These are phyloP conservation scores for Melanostigma gelatinosum DNA, from an alignment of 2,113 vertebrate genomes.

Conservation along the genomic window DNA sequence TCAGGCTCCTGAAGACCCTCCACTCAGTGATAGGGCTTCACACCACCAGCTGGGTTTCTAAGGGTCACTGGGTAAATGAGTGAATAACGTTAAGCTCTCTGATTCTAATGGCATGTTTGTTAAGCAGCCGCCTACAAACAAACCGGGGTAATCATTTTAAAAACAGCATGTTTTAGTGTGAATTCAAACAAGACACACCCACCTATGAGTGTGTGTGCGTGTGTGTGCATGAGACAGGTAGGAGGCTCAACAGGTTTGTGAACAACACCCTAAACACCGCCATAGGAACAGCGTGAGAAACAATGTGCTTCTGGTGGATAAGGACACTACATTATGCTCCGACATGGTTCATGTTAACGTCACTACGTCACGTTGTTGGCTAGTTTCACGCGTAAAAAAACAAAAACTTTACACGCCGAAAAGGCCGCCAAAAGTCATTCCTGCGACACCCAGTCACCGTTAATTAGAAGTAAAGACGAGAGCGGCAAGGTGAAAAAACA, in stretches of 20 bases:
- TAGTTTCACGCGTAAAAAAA: neutral
- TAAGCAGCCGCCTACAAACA: neutral
- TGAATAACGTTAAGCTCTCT: neutral
- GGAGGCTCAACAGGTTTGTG: slow-evolving; percentile 6
- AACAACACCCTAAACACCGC: neutral
- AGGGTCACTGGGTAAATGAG: neutral
- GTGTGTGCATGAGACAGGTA: neutral
- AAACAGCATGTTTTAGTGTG: neutral
- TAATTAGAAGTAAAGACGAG: neutral
- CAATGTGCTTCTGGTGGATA: too few relatives aligned
- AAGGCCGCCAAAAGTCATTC: neutral
- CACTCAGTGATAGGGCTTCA: too few relatives aligned
- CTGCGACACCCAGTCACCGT: too few relatives aligned
- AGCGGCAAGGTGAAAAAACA: neutral
- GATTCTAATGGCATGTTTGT: neutral
- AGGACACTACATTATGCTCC: neutral
- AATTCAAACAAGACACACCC: neutral
- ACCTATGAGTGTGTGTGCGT: neutral
- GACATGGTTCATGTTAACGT: neutral
- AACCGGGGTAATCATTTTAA: neutral
- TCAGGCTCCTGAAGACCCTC: too few relatives aligned
- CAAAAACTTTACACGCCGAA: neutral
- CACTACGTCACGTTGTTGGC: neutral
- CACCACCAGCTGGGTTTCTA: too few relatives aligned
- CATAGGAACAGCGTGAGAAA: neutral